phyloP scores from a whole-genome alignment of 2,888 invertebrate genomes.

The Galerucella calmariensis region DNA sequence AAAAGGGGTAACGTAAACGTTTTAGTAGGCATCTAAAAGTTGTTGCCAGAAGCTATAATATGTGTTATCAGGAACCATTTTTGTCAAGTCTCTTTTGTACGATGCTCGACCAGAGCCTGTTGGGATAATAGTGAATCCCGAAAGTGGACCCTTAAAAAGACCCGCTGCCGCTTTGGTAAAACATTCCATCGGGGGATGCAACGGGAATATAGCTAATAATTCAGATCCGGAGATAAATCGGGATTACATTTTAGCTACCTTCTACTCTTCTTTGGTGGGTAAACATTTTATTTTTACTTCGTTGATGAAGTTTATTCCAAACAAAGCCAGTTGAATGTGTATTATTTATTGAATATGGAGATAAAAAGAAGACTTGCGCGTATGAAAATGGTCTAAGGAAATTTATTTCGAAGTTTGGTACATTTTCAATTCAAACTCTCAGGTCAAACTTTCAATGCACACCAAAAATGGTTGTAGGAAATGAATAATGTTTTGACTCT shows the following conservation, averaged over 20 bases:
- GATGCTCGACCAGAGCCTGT: slow-evolving; percentile 48
- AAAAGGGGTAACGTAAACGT: slow-evolving; percentile 35
- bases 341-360: neutral
- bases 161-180: slow-evolving; percentile 45
- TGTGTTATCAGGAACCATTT: slow-evolving; percentile 58
- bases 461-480: too few relatives aligned
- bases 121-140: slow-evolving; percentile 56
- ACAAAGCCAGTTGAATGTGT: neutral
- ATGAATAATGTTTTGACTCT: too few relatives aligned
- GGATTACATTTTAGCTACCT: slow-evolving; percentile 48
- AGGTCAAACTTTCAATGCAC: too few relatives aligned
- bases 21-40: slow-evolving; percentile 22
- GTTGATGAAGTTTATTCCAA: neutral
- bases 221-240: slow-evolving; percentile 52
- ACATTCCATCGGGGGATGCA: slow-evolving; percentile 52
- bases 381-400: neutral
- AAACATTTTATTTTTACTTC: neutral
- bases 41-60: slow-evolving; percentile 47
- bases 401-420: too few relatives aligned
- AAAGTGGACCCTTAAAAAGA: slow-evolving; percentile 53
- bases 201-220: slow-evolving; percentile 52
- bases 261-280: slow-evolving; percentile 15
- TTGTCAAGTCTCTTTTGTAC: slow-evolving; percentile 57
- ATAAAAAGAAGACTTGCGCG: neutral
- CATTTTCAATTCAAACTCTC: too few relatives aligned